Evolutionary conservation across 2,797 vertebrate species (phyloP).

Genomic region (Malacoraja senta): DNA sequence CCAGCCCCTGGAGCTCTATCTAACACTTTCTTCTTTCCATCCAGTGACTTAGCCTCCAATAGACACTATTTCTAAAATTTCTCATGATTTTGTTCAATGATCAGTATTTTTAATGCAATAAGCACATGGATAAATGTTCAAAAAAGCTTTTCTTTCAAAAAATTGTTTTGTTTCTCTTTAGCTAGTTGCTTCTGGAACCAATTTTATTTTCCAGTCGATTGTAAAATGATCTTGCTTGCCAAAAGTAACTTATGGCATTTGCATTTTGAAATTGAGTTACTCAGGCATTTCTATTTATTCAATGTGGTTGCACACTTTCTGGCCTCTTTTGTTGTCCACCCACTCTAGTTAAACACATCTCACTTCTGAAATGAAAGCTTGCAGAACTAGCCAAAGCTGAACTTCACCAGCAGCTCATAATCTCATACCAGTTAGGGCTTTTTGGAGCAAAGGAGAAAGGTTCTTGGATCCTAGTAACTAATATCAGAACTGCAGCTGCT

Average conservation of each 20-base stretch:
- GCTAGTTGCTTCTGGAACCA: neutral
- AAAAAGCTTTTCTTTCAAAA: too few relatives aligned
- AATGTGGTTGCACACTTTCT: neutral
- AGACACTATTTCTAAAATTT: too few relatives aligned
- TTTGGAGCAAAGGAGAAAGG: too few relatives aligned
- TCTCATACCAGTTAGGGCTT: neutral
- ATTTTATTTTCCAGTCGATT: constrained; percentile 12
- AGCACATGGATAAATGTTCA: too few relatives aligned
- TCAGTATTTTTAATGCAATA: neutral
- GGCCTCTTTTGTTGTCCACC: neutral
- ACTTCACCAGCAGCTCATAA: neutral
- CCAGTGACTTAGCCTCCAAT: too few relatives aligned
- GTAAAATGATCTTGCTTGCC: neutral
- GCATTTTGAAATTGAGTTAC: neutral
- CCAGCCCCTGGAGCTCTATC: too few relatives aligned
- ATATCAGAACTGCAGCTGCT: too few relatives aligned
- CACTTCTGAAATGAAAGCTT: neutral
- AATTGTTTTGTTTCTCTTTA: too few relatives aligned
- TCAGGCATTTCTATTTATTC: neutral
- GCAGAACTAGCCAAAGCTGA: neutral
- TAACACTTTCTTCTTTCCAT: too few relatives aligned
- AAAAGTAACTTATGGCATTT: neutral
- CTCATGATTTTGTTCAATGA: neutral
- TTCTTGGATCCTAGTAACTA: too few relatives aligned
- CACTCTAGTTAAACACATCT: neutral